Conservation (phyloP, 1,140 invertebrate species). For the Eupeodes corollae region DNA sequence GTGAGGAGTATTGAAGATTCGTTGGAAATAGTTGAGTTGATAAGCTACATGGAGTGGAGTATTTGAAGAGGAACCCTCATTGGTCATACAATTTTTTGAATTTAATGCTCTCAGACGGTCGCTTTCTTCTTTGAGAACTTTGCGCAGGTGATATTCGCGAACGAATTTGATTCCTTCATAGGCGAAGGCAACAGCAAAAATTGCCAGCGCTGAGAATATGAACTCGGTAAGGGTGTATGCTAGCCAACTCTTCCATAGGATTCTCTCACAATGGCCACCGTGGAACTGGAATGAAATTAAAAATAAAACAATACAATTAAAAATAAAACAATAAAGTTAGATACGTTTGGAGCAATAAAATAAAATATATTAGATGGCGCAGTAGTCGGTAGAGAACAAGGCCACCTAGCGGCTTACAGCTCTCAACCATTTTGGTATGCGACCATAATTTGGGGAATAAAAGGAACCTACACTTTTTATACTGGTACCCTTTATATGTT, state of each 20-base stretch:
- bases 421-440: too few species aligned
- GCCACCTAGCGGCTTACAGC: slow-evolving; percentile 16
- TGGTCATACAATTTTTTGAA: slow-evolving; percentile 10
- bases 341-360: slow-evolving; percentile 6
- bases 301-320: slow-evolving; percentile 3
- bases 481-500: too few species aligned
- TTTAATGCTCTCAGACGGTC: slow-evolving; percentile 16
- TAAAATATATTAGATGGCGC: slow-evolving; percentile 18
- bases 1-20: slow-evolving; percentile 42
- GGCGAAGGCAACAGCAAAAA: slow-evolving; percentile 22
- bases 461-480: slow-evolving; percentile 19
- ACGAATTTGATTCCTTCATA: slow-evolving; percentile 30
- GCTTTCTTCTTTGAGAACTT: slow-evolving; percentile 10
- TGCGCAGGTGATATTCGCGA: slow-evolving; percentile 17
- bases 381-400: slow-evolving; percentile 18
- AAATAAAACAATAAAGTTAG: slow-evolving; percentile 36
- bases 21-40: slow-evolving; percentile 18
- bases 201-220: slow-evolving; percentile 21
- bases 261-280: slow-evolving; percentile 55
- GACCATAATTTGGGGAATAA: slow-evolving; percentile 29
- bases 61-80: slow-evolving; percentile 10
- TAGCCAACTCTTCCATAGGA: slow-evolving; percentile 69
- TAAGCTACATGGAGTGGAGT: slow-evolving; percentile 13
- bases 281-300: slow-evolving; percentile 53
- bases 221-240: slow-evolving; percentile 25